phyloP scores from a whole-genome alignment of 2,113 vertebrate genomes.

The Suncus etruscus region DNA sequence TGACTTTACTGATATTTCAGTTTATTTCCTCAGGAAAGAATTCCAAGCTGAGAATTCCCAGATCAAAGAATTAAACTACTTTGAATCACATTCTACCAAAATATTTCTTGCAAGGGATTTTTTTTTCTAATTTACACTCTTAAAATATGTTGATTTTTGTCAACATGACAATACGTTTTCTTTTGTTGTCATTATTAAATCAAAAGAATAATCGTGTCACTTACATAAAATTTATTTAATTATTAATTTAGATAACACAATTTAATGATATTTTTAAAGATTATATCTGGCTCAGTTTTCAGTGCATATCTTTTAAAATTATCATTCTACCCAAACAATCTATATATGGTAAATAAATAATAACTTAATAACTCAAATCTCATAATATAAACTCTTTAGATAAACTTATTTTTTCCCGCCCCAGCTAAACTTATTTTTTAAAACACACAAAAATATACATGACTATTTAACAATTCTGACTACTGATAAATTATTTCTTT shows the following conservation, averaged over 20 bases:
- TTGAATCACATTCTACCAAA: constrained; percentile 19
- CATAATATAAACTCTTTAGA: not conserved
- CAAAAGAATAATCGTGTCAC: no score
- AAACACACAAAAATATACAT: not conserved
- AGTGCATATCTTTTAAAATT: constrained; percentile 2
- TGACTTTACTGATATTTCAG: constrained; percentile 30
- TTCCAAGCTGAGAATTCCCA: constrained; percentile 12
- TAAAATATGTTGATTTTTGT: no score
- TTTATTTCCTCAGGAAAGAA: constrained; percentile 60
- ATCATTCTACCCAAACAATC: not conserved
- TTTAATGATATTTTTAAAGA: not conserved
- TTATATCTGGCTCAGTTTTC: not conserved
- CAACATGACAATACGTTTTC: not conserved
- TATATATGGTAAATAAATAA: not conserved
- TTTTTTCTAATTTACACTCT: constrained; percentile 32
- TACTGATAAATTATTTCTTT: not conserved
- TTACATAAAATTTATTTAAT: not conserved
- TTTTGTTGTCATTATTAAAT: not conserved
- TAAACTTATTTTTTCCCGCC: no score
- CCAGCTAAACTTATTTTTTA: not conserved
- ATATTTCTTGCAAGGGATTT: constrained; percentile 37
- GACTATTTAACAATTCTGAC: not conserved
- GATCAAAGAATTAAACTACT: constrained; percentile 49
- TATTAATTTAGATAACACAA: not conserved
- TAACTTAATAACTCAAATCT: not conserved